Evolutionary conservation across 1,140 invertebrate genomes (phyloP), one percentile per base, ranked within the genome.

Genomic region (Microplitis mediator): DNA sequence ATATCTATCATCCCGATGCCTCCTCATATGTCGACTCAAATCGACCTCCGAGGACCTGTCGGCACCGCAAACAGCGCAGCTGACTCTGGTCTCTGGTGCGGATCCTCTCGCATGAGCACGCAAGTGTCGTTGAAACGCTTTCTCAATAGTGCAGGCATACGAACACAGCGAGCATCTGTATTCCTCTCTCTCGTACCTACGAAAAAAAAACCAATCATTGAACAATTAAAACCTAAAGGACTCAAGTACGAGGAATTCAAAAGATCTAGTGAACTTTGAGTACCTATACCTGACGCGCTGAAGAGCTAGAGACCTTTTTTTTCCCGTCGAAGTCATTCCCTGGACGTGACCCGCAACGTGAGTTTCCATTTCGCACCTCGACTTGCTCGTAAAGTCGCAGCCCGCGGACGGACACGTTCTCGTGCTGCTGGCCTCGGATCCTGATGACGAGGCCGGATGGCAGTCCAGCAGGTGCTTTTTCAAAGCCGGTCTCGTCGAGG

Each of bases 21-120:
- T 89, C 62, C 82, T 81, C 89, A 90, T 90, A 71, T 90, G 89
- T 71, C 86, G 82, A 61, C 86, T 86, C 35, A 90, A 81, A 64
- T 89, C 87, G 36, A 86, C 83, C 71, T 90, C 89, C 23, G 87
- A 86, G 1, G 86, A 84, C 36, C 88, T 81, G 61, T 90, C 89
- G 31, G 89, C 89, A 4, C 89, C 89, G 75, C 89, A 90, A n/a
- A 90, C 88, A 23, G 89, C 88, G 75, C 89, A 90, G 69, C 88
- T 89, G 58, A 90, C 81, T 72, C 87, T 86, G 4, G 81, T 86
- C 70, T 85, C 82, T 56, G 84, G 81, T 23, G 83, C 81, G 1
- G 79, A 74, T 54, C 86, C 86, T 51, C 79, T 84, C 8, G 86
- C 82, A 75, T 88, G 85, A 11, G 84, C 81, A 64, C 88, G 82